A percentile compares a stretch with the other conserved stretches of the same genome.
These are phyloP conservation scores for Saguinus midas DNA, from an alignment of 2,113 vertebrate genomes.

Conservation along the genomic window DNA sequence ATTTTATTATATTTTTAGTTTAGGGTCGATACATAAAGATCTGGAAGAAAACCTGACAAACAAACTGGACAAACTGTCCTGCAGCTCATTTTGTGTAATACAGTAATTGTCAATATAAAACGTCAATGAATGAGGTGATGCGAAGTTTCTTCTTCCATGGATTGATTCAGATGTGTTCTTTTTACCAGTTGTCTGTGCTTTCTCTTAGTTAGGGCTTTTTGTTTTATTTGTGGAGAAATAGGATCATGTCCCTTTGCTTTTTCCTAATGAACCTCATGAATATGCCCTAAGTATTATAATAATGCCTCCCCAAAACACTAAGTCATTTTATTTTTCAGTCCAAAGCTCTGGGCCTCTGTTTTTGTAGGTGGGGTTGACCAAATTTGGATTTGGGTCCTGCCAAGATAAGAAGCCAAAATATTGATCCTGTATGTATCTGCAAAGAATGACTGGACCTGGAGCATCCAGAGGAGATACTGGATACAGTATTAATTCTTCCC, in stretches of 20 bases:
- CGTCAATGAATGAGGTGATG: not conserved
- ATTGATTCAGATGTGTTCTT: not conserved
- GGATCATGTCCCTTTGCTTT: not conserved
- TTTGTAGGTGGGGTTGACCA: not conserved
- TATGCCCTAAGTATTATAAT: not conserved
- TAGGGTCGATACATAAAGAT: not conserved
- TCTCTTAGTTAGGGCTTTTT: not conserved
- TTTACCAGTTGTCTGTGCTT: not conserved
- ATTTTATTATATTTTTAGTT: slow-evolving; percentile 7
- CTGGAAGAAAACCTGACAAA: not conserved
- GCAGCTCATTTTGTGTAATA: not conserved
- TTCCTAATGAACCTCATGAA: not conserved
- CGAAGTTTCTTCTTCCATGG: not conserved
- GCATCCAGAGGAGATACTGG: too few relatives aligned
- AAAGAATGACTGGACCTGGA: not conserved
- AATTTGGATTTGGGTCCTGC: not conserved
- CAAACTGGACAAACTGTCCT: not conserved
- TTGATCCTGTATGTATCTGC: not conserved
- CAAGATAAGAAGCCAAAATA: not conserved
- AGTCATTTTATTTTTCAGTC: slow-evolving; percentile 10
- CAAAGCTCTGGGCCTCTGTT: not conserved
- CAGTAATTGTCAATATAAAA: not conserved
- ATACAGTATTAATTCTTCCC: not conserved
- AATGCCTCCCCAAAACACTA: slow-evolving; percentile 10
- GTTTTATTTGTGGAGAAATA: not conserved